Evolutionary conservation across 2,888 invertebrate genomes (phyloP), one percentile per base, ranked within the genome.

Genomic region (Eupithecia vulgata): DNA sequence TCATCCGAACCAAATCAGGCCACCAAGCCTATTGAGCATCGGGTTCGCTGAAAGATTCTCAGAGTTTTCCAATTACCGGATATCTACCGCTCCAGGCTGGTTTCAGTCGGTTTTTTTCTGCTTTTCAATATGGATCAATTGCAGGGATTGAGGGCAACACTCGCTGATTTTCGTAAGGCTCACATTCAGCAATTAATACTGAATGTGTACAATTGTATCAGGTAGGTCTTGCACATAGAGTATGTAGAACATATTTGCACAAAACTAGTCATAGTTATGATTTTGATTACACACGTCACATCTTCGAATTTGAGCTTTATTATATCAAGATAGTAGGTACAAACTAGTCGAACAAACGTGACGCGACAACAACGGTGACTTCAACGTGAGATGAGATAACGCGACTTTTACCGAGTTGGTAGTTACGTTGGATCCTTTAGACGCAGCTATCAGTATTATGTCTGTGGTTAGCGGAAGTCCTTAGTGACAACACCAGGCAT

Each of bases 1-100:
- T 40, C 65, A 65, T 1, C 4, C 40, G 25, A 21, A 5, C 25
- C 25, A 5, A 65, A 65, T 67, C 48, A 45, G 42, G 67, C 34
- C 48, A 67, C 67, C 8, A 13, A 65, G 65, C 40, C 65, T 25
- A 65, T 65, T 65, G 65, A 65, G 40, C 65, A 65, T 65, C 65
- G 65, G 64, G 37, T n/a, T 17, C 25, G 65, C 10, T 5, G 25
- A 40, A 65, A 65, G 42, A 64, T 64, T 40, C 40, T 37, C 21
- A 1, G 65, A 65, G 65, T 65, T 65, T 65, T 65, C 65, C 65
- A 65, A 65, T 65, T 65, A 65, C 65, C 25, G 40, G 65, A 6
- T 65, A 65, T 65, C 65, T 25, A 21, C 64, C 61, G 61, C 61
- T 61, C 1, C 61, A 61, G 61, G 61, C 61, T 17, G 37, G 65